Base-by-base conservation (phyloP, 1,140 invertebrate species). In the Platyura marginata region DNA sequence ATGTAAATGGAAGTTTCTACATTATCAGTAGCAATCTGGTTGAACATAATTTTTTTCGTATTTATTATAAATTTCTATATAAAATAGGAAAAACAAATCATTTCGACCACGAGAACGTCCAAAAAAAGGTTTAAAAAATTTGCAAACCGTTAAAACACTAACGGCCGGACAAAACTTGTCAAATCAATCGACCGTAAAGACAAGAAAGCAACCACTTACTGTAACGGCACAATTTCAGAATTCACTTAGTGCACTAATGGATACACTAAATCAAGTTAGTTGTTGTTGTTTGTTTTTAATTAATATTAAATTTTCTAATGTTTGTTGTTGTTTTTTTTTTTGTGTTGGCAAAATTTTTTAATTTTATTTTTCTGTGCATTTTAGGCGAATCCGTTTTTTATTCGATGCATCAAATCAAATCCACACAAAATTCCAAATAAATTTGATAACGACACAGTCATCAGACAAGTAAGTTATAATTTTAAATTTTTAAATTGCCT, bases 401-500 rank as follows among this genome's bases (percentile, higher is more conserved):
- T 97, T 47, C 72, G 92, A 37, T 96, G 92, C 62, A 95, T 97
- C 51, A 97, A 97, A 61, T 92, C 88, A 21, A 96, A 96, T 61
- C 74, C 77, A 40, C 79, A 90, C 39, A 95, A 94, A 69, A 76
- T 84, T 46, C 75, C 92, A 1, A 92, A 92, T 59, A 74, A 77
- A 46, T 95, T 96, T 65, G 89, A 95, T 59, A 86, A 94, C 49
- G 86, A 90, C 44, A 85, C 91, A 1, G 90, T 96, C n/a, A 79
- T 92, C 50, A 68, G 89, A 37, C 87, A 90, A 35, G 48, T 67
- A 13, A 54, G 40, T n/a, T n/a, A n/a, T n/a, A n/a, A n/a, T n/a
- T n/a, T n/a, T n/a, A n/a, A n/a, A n/a, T n/a, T n/a, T n/a, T n/a
- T n/a, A n/a, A n/a, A n/a, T n/a, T n/a, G n/a, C n/a, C n/a, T n/a